Percentiles rank a stretch among this genome's conserved stretches.
Evolutionary conservation across 2,888 invertebrate species (phyloP).

Genomic region (Chalcis sispes): DNA sequence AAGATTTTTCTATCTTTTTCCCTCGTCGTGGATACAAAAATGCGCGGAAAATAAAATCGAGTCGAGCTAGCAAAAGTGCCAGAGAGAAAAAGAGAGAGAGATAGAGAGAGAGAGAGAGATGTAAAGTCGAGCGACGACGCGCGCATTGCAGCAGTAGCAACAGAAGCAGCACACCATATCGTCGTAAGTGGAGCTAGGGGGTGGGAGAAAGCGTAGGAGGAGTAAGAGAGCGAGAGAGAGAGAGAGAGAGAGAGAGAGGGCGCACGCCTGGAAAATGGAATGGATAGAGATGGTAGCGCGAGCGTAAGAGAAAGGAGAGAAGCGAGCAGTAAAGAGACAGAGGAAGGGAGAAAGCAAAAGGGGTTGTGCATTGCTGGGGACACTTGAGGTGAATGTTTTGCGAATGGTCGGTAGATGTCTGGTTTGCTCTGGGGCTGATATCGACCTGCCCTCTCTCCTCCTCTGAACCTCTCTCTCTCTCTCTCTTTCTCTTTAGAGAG

Average conservation of each 20-base stretch:
- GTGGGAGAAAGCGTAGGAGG: conserved; percentile 5
- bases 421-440: conserved; percentile 73
- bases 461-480: conserved; percentile 50
- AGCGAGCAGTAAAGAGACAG: conserved; percentile 4
- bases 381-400: conserved; percentile 76
- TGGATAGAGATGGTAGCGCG: conserved; percentile 15
- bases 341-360: conserved; percentile 26
- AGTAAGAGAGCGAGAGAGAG: not conserved
- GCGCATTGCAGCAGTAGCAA: conserved; percentile 15
- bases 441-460: conserved; percentile 70
- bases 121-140: conserved; percentile 12
- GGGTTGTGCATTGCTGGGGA: conserved; percentile 69
- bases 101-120: conserved; percentile 23
- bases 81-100: conserved; percentile 1
- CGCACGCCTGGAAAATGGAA: conserved; percentile 5
- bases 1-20: conserved; percentile 20
- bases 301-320: conserved; percentile 28
- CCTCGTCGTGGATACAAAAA: conserved; percentile 47
- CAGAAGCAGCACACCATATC: not conserved
- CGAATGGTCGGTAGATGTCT: conserved; percentile 76
- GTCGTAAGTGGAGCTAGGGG: not conserved
- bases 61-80: conserved; percentile 34
- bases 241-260: conserved; percentile 27
- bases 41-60: conserved; percentile 55
- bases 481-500: conserved; percentile 47